phyloP scores from a whole-genome alignment of 2,888 invertebrate species.

The Conchocele bisecta region DNA sequence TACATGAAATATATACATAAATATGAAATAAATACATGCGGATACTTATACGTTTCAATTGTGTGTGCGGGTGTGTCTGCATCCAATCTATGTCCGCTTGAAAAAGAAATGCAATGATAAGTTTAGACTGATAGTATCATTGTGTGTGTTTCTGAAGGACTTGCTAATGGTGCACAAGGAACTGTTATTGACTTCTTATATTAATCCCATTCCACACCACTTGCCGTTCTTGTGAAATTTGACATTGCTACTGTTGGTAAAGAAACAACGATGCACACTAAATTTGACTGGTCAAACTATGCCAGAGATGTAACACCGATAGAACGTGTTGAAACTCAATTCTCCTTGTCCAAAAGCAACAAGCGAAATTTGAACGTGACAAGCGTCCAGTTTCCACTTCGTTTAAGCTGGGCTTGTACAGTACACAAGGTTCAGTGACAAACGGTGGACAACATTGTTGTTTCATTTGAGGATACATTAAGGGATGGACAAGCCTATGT shows the following conservation, averaged over 20 bases:
- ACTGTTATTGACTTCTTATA: not conserved
- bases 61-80: no score
- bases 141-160: slow-evolving; percentile 8
- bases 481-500: slow-evolving; percentile 52
- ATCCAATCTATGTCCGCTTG: no score
- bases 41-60: no score
- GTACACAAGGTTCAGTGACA: slow-evolving; percentile 56
- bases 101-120: no score
- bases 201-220: not conserved
- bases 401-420: slow-evolving; percentile 48
- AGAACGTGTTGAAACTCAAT: not conserved
- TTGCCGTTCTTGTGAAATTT: not conserved
- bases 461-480: slow-evolving; percentile 47
- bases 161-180: slow-evolving; percentile 12
- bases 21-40: no score
- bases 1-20: no score
- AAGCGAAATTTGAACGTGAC: slow-evolving; percentile 10
- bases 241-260: not conserved
- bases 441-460: slow-evolving; percentile 37
- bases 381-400: slow-evolving; percentile 50
- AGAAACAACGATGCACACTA: not conserved
- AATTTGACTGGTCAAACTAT: no score
- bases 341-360: no score
- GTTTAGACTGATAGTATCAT: no score
- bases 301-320: no score